Conservation (phyloP, 2,888 invertebrate genomes). For the Eilema caniola region DNA sequence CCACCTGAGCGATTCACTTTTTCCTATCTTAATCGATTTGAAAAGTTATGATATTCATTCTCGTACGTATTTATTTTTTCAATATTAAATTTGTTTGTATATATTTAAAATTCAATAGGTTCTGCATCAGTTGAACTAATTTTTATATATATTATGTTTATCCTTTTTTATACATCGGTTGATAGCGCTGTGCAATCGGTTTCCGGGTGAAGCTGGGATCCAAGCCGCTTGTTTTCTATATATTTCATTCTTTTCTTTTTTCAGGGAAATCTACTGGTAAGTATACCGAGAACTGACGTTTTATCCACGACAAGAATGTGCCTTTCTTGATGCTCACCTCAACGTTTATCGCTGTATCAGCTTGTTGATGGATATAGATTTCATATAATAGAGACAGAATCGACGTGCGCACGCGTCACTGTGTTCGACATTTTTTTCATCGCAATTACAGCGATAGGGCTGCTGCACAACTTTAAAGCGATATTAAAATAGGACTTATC, state of each 20-base stretch:
- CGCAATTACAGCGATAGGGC: slow-evolving; percentile 28
- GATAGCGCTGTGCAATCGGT: too few species aligned
- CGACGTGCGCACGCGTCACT: slow-evolving; percentile 28
- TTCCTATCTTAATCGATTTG: too few species aligned
- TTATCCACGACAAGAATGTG: neutral
- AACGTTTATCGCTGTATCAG: neutral
- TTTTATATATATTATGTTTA: too few species aligned
- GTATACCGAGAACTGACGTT: neutral
- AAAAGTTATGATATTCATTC: too few species aligned
- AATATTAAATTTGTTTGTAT: too few species aligned
- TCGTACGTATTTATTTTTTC: too few species aligned
- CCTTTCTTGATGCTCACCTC: neutral
- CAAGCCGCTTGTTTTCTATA: neutral
- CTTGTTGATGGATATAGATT: slow-evolving; percentile 25
- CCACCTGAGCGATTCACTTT: too few species aligned
- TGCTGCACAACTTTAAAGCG: slow-evolving; percentile 12
- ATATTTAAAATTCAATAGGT: too few species aligned
- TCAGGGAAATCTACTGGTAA: neutral
- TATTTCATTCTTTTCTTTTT: neutral
- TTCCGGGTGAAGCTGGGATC: too few species aligned
- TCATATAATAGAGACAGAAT: slow-evolving; percentile 34
- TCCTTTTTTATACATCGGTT: too few species aligned
- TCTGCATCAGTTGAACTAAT: too few species aligned
- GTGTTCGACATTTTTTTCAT: slow-evolving; percentile 34
- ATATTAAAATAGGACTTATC: neutral